Evolutionary conservation across 2,888 invertebrate species (phyloP), one percentile per base, ranked within the genome.

Genomic region (Busseola fusca): DNA sequence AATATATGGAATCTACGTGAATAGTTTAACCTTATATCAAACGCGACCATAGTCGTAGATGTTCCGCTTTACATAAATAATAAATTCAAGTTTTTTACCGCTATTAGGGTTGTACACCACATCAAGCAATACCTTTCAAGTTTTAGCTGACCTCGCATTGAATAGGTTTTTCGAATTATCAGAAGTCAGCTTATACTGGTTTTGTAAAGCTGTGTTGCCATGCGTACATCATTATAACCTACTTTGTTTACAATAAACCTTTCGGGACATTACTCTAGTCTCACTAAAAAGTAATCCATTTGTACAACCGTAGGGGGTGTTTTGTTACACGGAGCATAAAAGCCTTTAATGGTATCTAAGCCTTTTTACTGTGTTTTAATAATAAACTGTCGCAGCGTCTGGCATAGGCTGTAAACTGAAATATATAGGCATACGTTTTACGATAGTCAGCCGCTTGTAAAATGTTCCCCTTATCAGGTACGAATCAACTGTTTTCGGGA

Each of bases 291-390:
- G 66, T 81, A 83, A 78, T 78, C 78, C 81, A 83, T 83, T 83
- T 81, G 78, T 79, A 65, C 66, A 69, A 25, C 79, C 76, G 74
- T 72, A 40, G 75, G 80, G 82, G 76, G 81, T 81, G 77, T 79
- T 79, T 64, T 67, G 82, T 79, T 72, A 86, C 83, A 78, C 67
- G 73, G 60, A 34, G 62, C 72, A 73, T 83, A 86, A 86, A 86
- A 85, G 77, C 76, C 72, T 80, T 85, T 86, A 86, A 81, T 74
- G 74, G 71, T 72, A 74, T 74, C 72, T 72, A 78, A 84, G 74
- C 78, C 75, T 78, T 83, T 86, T 86, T 84, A 86, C 76, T 72
- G 73, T 75, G 80, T 80, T 83, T 86, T 84, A 79, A 80, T 84
- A 83, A 85, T 84, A 85, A 79, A 77, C 79, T 72, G 72, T 69